Evolutionary conservation across 1,140 invertebrate species (phyloP).

Genomic region (Saxidomus purpurata): DNA sequence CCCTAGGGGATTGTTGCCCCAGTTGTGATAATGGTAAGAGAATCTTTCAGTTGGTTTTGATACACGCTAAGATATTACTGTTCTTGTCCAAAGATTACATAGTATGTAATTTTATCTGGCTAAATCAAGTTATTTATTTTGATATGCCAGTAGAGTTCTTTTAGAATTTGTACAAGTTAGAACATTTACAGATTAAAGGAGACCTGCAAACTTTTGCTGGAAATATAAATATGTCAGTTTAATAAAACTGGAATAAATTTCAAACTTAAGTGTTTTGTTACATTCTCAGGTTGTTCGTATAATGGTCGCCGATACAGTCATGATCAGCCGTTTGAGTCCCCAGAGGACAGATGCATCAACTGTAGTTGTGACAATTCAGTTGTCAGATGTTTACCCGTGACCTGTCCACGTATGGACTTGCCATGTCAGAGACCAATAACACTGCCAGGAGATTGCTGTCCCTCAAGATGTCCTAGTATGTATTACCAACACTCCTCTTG

Average conservation of each 20-base stretch:
- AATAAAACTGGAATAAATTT: no score
- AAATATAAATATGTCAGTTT: no score
- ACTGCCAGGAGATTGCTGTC: conserved; percentile 77
- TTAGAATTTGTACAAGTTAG: no score
- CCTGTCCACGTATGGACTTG: conserved; percentile 68
- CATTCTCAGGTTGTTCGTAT: conserved; percentile 74
- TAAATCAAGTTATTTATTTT: no score
- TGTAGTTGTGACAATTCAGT: conserved; percentile 77
- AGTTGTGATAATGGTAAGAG: conserved; percentile 80
- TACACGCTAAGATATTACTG: no score
- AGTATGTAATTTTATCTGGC: no score
- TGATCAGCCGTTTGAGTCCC: conserved; percentile 71
- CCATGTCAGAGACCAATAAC: conserved; percentile 72
- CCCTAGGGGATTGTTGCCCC: conserved; percentile 80
- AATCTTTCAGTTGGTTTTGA: not conserved
- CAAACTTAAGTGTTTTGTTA: no score
- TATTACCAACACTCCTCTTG: no score
- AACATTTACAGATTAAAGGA: no score
- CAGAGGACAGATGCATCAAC: conserved; percentile 79
- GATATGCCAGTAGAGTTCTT: no score
- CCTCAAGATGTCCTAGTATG: conserved; percentile 78
- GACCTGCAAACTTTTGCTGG: no score
- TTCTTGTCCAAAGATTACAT: no score
- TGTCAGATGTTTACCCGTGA: conserved; percentile 73
- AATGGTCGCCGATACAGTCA: conserved; percentile 70